Percentiles rank a stretch among this genome's conserved stretches.
Conservation (phyloP, 2,797 vertebrate species). For the Cyprinella venusta region DNA sequence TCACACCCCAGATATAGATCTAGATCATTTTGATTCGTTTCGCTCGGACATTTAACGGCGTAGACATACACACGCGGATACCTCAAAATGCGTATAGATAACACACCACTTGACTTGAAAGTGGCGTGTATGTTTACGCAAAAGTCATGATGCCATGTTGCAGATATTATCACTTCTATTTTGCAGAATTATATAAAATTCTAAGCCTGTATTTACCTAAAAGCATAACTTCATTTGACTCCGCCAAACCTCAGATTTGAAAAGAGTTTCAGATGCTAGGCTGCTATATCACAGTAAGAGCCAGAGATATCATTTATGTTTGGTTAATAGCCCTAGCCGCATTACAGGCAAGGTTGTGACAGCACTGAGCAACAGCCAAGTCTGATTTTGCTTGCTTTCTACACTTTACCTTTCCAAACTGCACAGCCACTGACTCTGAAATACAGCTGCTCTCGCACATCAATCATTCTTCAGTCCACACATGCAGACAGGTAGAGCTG, state of each 20-base stretch:
- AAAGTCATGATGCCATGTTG: no score
- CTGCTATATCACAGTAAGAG: constrained; percentile 33
- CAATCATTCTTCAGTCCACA: constrained; percentile 53
- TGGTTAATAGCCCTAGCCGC: constrained; percentile 54
- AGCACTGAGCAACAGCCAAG: constrained; percentile 49
- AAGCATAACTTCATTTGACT: constrained; percentile 53
- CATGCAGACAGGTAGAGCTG: constrained; percentile 55
- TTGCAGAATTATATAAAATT: constrained; percentile 9
- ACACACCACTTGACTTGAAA: no score
- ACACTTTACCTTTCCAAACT: constrained; percentile 43
- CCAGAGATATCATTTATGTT: constrained; percentile 51
- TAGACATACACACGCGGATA: no score
- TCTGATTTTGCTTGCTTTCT: constrained; percentile 47
- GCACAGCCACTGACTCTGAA: constrained; percentile 50
- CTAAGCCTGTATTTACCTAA: constrained; percentile 30
- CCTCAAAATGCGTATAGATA: no score
- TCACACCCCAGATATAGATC: no score
- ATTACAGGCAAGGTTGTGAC: constrained; percentile 54
- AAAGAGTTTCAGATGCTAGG: constrained; percentile 31
- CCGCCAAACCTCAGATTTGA: constrained; percentile 52
- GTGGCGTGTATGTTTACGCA: no score
- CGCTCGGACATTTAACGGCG: no score
- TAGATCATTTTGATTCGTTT: no score
- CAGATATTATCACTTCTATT: not conserved
- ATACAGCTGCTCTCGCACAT: constrained; percentile 43